Conservation (phyloP, 2,113 vertebrate genomes). For the Heliornis fulica region DNA sequence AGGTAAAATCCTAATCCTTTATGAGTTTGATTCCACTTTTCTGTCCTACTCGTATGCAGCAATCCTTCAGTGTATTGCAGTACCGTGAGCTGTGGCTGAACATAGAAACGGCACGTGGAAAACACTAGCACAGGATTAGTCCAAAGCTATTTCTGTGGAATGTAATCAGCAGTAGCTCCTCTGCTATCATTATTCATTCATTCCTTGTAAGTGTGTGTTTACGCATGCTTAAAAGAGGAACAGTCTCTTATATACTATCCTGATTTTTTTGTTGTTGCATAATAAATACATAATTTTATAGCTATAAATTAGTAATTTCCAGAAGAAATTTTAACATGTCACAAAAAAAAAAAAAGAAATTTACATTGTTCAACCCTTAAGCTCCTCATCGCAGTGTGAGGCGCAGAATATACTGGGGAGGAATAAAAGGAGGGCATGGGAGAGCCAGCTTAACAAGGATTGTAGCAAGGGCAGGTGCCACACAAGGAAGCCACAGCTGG, state of each 20-base stretch:
- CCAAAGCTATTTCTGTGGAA: neutral
- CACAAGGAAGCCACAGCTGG: neutral
- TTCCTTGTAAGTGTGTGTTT: neutral
- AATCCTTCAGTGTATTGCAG: neutral
- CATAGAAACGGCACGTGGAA: neutral
- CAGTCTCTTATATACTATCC: neutral
- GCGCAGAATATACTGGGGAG: neutral
- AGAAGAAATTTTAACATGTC: neutral
- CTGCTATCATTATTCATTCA: neutral
- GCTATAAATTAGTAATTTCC: neutral
- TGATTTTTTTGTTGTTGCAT: neutral
- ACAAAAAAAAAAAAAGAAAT: neutral
- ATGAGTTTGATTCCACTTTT: neutral
- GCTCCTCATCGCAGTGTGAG: neutral
- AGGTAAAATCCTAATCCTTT: neutral
- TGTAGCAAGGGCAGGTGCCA: neutral
- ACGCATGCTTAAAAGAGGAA: neutral
- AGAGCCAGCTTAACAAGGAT: neutral
- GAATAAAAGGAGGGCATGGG: neutral
- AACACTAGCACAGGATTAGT: neutral
- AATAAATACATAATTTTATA: neutral
- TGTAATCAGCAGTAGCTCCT: slow-evolving; percentile 11
- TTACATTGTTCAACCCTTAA: neutral
- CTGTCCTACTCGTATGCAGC: neutral
- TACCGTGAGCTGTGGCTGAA: neutral